A percentile compares a stretch with the other conserved stretches of the same genome.
Conservation (phyloP, 2,888 invertebrate genomes). For the Malachius bipustulatus region DNA sequence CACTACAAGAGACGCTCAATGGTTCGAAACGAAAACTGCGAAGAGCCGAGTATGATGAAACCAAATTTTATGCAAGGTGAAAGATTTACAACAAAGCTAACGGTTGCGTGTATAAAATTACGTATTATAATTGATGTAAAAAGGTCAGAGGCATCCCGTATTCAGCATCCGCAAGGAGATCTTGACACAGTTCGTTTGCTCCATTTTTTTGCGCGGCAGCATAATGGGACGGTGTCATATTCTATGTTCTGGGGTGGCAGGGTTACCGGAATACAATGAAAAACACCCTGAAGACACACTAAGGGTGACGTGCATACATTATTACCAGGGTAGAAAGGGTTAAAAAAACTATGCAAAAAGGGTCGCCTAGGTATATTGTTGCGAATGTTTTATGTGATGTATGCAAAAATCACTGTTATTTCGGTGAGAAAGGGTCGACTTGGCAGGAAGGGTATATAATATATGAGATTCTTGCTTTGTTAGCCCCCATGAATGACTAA, state of each 20-base stretch:
- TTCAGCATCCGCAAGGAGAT: conserved; percentile 27
- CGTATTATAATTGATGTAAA: conserved; percentile 28
- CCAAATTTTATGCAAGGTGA: no score
- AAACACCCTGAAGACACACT: conserved; percentile 38
- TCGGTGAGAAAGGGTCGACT: conserved; percentile 25
- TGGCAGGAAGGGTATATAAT: conserved; percentile 27
- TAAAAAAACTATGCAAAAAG: conserved; percentile 39
- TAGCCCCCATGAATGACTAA: conserved; percentile 37
- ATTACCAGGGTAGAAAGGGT: conserved; percentile 38
- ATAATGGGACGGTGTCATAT: conserved; percentile 39
- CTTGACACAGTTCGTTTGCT: conserved; percentile 40
- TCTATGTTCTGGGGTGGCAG: conserved; percentile 38
- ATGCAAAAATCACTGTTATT: conserved; percentile 31
- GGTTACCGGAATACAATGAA: conserved; percentile 36
- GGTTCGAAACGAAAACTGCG: no score
- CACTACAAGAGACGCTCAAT: no score
- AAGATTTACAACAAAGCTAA: conserved; percentile 11
- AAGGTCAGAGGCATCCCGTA: conserved; percentile 21
- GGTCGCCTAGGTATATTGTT: conserved; percentile 28
- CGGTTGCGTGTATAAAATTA: conserved; percentile 23
- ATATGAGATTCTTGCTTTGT: conserved; percentile 36
- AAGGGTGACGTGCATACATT: conserved; percentile 36
- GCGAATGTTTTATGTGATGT: conserved; percentile 30
- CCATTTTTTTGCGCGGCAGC: conserved; percentile 34
- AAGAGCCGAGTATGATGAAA: no score